Evolutionary conservation across 2,888 invertebrate genomes (phyloP).

Genomic region (Ophraella communa): DNA sequence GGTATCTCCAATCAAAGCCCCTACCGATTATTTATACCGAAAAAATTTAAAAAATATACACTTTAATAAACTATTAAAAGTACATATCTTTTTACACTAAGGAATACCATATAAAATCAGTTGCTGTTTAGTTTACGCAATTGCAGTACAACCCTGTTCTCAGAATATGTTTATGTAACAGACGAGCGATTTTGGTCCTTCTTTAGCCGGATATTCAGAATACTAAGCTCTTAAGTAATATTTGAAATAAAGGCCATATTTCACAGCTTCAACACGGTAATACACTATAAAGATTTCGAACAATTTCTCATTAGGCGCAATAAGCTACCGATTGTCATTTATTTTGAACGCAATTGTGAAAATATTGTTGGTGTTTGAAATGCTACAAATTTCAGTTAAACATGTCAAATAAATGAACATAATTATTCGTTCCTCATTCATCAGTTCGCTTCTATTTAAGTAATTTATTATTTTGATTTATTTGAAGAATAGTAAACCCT

Average conservation of each 20-base stretch:
- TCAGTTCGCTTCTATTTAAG: slow-evolving; percentile 16
- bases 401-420: slow-evolving; percentile 56
- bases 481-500: slow-evolving; percentile 22
- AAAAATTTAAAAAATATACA: no score
- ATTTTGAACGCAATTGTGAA: slow-evolving; percentile 58
- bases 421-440: slow-evolving; percentile 47
- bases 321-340: slow-evolving; percentile 60
- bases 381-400: slow-evolving; percentile 52
- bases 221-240: slow-evolving; percentile 34
- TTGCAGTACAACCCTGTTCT: background rate
- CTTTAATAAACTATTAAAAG: no score
- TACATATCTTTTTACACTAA: no score
- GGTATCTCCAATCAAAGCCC: no score
- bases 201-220: slow-evolving; percentile 17
- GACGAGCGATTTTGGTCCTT: slow-evolving; percentile 42
- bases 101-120: background rate
- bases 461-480: slow-evolving; percentile 47
- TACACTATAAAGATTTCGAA: slow-evolving; percentile 58
- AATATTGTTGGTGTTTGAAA: slow-evolving; percentile 52
- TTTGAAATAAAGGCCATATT: slow-evolving; percentile 45
- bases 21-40: no score
- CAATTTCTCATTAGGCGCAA: slow-evolving; percentile 60
- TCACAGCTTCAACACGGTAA: slow-evolving; percentile 37
- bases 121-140: no score
- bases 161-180: slow-evolving; percentile 38